Evolutionary conservation across 1,140 invertebrate genomes (phyloP).

Genomic region (Yoshiicerus persimilis): DNA sequence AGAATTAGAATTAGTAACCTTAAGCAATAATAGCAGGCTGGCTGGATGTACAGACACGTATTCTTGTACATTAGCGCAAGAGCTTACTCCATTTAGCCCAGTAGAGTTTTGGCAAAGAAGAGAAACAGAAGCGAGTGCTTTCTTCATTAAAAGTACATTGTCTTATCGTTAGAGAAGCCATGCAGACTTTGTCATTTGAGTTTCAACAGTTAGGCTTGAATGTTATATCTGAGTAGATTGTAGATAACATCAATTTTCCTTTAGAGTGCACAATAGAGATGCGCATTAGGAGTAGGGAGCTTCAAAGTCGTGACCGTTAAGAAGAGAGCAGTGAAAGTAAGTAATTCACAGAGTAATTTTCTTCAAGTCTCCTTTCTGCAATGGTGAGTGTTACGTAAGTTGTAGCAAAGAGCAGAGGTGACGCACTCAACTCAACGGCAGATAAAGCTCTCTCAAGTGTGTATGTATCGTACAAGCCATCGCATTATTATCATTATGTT

Average conservation of each 20-base stretch:
- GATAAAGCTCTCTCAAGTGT: neutral
- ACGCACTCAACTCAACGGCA: neutral
- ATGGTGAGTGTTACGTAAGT: neutral
- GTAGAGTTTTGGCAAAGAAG: neutral
- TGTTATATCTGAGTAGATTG: neutral
- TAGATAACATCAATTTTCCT: neutral
- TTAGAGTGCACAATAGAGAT: neutral
- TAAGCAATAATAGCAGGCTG: neutral
- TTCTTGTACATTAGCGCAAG: neutral
- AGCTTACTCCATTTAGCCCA: neutral
- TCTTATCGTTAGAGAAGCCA: neutral
- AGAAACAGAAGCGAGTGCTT: neutral
- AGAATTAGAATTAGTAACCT: neutral
- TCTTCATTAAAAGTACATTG: neutral
- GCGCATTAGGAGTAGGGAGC: neutral
- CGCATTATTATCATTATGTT: slow-evolving; percentile 11
- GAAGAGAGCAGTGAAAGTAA: neutral
- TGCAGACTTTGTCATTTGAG: neutral
- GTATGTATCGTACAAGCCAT: slow-evolving; percentile 1
- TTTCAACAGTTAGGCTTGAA: neutral
- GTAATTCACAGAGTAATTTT: neutral
- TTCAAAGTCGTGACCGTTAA: neutral
- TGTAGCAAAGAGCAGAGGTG: neutral
- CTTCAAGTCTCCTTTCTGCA: neutral
- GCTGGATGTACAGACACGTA: neutral